Evolutionary conservation across 2,888 invertebrate genomes (phyloP), one percentile per base, ranked within the genome.

Genomic region (Xanthorhoe designata): DNA sequence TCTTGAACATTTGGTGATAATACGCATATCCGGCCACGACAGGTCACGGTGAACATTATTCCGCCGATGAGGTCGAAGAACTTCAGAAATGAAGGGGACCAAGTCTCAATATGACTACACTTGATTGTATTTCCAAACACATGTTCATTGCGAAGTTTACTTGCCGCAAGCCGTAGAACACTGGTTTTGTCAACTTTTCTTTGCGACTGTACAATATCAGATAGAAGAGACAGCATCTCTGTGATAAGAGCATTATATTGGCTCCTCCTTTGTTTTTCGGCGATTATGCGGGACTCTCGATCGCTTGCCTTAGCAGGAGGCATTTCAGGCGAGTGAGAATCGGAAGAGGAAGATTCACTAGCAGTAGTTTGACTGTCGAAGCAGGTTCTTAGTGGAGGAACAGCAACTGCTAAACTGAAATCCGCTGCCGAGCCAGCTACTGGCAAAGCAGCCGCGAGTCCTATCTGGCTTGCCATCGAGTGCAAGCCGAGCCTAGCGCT

Each of bases 141-240:
- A 87, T 97, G 96, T 84, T 97, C 95, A 71, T 97, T 95, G 64
- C 98, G 95, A 49, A 98, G 94, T 85, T 96, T 97, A 77, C 97
- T 97, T 57, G 98, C 98, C 1, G 98, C 96, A 66, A 98, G 95
- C 75, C 98, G 95, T 60, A 99, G 94, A 55, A 98, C 96, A 74
- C 97, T 97, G 24, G 98, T 98, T 91, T 98, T 98, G 90, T 98
- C 98, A 82, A 98, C 95, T 81, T 97, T 96, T 75, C 97, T 96
- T 57, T 97, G 95, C 70, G 97, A 97, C 82, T 95, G 95, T 52
- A 97, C 95, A 64, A 98, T 96, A 87, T 97, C 95, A n/a, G 98
- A 97, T 73, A 98, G 96, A 80, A 98, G 94, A 53, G 95, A 94
- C 71, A 97, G 97, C 86, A 98, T 94, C 84, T 97, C 96, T 66